These are phyloP conservation scores for Antechinus flavipes DNA, from an alignment of 2,113 vertebrate genomes.

Conservation along the genomic window DNA sequence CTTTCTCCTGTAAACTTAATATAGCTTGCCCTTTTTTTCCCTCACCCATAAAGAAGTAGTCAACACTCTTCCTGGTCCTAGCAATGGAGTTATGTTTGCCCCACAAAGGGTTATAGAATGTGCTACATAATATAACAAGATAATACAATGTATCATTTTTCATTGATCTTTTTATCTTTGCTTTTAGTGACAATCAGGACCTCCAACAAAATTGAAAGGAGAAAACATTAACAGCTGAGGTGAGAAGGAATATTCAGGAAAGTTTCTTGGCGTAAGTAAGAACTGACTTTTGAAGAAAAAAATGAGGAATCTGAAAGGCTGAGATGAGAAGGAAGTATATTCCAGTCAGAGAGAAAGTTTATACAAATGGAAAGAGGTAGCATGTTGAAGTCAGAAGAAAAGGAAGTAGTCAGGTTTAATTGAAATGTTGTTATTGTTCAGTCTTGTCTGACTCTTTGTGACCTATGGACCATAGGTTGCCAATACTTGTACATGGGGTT, in stretches of 20 bases:
- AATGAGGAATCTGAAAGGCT: not conserved
- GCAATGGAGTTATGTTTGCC: no score
- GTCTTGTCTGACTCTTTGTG: not conserved
- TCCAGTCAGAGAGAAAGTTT: not conserved
- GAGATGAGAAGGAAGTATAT: not conserved
- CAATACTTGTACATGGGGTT: not conserved
- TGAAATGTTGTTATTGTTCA: not conserved
- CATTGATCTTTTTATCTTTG: not conserved
- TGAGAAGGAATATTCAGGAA: not conserved
- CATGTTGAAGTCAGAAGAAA: not conserved
- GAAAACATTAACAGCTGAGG: not conserved
- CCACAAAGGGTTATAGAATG: no score
- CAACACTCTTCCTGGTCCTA: no score
- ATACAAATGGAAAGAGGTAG: not conserved
- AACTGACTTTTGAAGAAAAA: not conserved
- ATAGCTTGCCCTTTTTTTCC: no score
- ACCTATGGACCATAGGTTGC: not conserved
- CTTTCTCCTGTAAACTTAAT: no score
- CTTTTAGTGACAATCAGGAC: not conserved
- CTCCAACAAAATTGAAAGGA: not conserved
- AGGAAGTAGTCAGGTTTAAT: not conserved
- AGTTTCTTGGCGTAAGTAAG: no score
- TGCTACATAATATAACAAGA: no score
- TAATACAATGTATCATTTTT: no score
- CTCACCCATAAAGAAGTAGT: no score